Percentiles rank a stretch among this genome's conserved stretches.
These are phyloP conservation scores for Sesamia inferens DNA, from an alignment of 2,888 invertebrate genomes.

Conservation along the genomic window DNA sequence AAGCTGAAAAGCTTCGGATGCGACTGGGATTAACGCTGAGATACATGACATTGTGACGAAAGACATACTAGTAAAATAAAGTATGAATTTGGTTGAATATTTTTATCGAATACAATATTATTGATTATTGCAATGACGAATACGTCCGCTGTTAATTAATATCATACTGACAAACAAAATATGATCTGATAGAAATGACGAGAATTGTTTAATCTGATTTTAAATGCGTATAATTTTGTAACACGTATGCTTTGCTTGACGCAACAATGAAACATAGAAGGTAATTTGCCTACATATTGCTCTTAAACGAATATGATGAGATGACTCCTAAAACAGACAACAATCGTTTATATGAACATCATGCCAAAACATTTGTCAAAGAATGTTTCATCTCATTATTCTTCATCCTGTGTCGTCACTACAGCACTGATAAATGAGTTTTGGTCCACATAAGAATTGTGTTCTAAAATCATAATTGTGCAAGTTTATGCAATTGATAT, in stretches of 20 bases:
- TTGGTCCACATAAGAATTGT: conserved; percentile 28
- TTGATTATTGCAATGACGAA: conserved; percentile 15
- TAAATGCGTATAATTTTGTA: conserved; percentile 17
- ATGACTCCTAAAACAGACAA: conserved; percentile 24
- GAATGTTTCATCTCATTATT: conserved; percentile 33
- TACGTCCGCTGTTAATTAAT: conserved; percentile 5
- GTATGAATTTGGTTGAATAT: conserved; percentile 8
- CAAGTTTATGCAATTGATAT: conserved; percentile 67
- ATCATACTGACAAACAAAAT: conserved; percentile 25
- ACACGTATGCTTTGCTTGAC: conserved; percentile 15
- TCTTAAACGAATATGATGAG: conserved; percentile 24
- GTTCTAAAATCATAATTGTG: conserved; percentile 53
- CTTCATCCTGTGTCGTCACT: not conserved
- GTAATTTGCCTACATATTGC: conserved; percentile 31
- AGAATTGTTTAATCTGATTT: conserved; percentile 18
- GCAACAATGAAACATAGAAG: conserved; percentile 1
- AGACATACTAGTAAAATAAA: not conserved
- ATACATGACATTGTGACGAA: conserved; percentile 17
- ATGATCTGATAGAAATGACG: not conserved
- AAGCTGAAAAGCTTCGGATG: too few species aligned
- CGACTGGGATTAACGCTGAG: too few species aligned
- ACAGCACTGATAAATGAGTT: too few species aligned
- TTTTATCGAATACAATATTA: conserved; percentile 7
- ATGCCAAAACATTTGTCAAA: conserved; percentile 20
- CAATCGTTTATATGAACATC: conserved; percentile 20